phyloP scores from a whole-genome alignment of 2,113 vertebrate species.

The Piprites chloris region DNA sequence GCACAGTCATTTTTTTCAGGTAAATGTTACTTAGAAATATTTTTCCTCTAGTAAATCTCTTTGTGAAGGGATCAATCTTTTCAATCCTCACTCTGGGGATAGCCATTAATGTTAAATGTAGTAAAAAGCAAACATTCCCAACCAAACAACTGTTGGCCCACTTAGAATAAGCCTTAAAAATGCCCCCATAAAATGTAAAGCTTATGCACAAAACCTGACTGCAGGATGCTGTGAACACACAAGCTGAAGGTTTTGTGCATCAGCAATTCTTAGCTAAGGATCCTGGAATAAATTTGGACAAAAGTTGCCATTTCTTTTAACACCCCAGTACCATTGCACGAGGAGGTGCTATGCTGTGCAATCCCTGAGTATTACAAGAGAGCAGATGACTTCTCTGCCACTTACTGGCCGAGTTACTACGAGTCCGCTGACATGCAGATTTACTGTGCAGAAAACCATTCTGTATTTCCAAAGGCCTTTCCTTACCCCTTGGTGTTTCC shows the following conservation, averaged over 20 bases:
- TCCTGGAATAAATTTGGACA: background rate
- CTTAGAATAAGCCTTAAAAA: background rate
- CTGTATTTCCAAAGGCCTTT: conserved; percentile 62
- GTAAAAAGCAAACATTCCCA: background rate
- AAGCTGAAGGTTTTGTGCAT: background rate
- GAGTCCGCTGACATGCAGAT: conserved; percentile 70
- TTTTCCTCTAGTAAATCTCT: background rate
- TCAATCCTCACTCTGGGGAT: background rate
- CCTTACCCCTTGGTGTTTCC: conserved; percentile 73
- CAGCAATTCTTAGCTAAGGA: background rate
- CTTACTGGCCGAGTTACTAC: conserved; percentile 88
- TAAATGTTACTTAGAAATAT: background rate
- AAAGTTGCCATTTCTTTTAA: background rate
- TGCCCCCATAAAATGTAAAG: background rate
- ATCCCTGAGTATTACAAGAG: background rate
- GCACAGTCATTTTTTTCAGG: too few species aligned
- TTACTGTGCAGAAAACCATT: conserved; percentile 65
- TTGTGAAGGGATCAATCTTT: background rate
- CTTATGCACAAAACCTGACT: background rate
- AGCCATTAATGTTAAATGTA: background rate
- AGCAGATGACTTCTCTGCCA: background rate
- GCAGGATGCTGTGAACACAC: background rate
- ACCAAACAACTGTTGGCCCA: background rate
- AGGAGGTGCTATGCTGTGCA: background rate
- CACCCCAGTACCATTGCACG: fast-evolving